phyloP scores from a whole-genome alignment of 2,797 vertebrate genomes.

The Pogoniulus pusillus region DNA sequence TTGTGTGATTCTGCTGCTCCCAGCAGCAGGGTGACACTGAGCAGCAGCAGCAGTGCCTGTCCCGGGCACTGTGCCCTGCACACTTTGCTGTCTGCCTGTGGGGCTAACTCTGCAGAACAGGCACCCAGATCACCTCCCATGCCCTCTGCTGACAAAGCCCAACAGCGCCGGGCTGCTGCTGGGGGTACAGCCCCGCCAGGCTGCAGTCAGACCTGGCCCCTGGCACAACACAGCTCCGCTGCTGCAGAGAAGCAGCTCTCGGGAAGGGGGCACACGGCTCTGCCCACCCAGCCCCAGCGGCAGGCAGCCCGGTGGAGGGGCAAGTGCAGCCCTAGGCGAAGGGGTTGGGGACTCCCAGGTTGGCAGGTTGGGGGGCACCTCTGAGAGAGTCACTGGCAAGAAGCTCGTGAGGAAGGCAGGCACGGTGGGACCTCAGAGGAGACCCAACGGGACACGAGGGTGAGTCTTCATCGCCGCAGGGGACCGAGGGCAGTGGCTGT shows the following conservation, averaged over 20 bases:
- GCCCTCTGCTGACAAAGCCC: no score
- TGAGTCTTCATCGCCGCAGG: not conserved
- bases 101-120: not conserved
- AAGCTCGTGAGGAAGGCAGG: not conserved
- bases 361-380: not conserved
- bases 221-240: not conserved
- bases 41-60: not conserved
- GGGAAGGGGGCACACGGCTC: accelerated
- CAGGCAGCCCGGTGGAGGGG: accelerated
- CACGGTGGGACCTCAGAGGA: not conserved
- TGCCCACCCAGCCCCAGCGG: not conserved
- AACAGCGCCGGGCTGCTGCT: not conserved
- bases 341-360: not conserved
- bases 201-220: accelerated
- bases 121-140: not conserved
- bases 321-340: accelerated
- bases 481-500: not conserved
- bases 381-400: not conserved
- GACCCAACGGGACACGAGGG: not conserved
- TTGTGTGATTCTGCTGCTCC: no score
- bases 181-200: not conserved
- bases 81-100: accelerated
- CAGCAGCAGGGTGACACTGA: not conserved
- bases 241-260: not conserved
- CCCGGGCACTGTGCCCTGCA: accelerated